Evolutionary conservation across 2,888 invertebrate genomes (phyloP).

Genomic region (Danaus chrysippus): DNA sequence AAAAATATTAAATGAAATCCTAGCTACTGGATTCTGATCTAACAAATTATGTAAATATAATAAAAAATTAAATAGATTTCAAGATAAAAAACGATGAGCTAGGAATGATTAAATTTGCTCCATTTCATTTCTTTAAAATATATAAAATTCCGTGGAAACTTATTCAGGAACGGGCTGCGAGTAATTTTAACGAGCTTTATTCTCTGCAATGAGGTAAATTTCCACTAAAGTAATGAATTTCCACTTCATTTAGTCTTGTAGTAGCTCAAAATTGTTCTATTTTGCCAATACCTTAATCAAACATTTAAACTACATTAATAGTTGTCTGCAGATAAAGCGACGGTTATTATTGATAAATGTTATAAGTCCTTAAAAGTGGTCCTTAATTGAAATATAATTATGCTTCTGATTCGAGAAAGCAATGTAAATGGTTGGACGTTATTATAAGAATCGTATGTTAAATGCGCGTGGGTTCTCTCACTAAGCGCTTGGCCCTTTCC

Average conservation of each 20-base stretch:
- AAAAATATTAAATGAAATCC: not conserved
- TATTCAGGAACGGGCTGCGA: constrained; percentile 59
- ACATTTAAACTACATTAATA: not conserved
- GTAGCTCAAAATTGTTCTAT: not conserved
- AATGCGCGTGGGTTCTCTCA: constrained; percentile 72
- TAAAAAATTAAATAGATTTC: constrained; percentile 64
- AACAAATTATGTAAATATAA: constrained; percentile 64
- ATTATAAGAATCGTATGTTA: constrained; percentile 59
- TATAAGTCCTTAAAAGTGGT: not conserved
- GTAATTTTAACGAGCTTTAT: constrained; percentile 71
- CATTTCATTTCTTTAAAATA: constrained; percentile 51
- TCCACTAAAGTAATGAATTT: constrained; percentile 69
- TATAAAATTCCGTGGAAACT: constrained; percentile 55
- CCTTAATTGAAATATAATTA: constrained; percentile 31
- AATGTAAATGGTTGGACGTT: constrained; percentile 32
- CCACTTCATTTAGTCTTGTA: constrained; percentile 53
- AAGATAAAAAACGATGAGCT: constrained; percentile 54
- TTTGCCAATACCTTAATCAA: not conserved
- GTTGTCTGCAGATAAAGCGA: not conserved
- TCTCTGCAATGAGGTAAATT: constrained; percentile 42
- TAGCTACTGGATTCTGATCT: constrained; percentile 18
- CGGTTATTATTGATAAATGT: constrained; percentile 6
- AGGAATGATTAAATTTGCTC: constrained; percentile 62
- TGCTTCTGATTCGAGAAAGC: constrained; percentile 31
- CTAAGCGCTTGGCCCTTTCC: constrained; percentile 58